phyloP scores from a whole-genome alignment of 2,888 invertebrate genomes.

The Acleris literana region DNA sequence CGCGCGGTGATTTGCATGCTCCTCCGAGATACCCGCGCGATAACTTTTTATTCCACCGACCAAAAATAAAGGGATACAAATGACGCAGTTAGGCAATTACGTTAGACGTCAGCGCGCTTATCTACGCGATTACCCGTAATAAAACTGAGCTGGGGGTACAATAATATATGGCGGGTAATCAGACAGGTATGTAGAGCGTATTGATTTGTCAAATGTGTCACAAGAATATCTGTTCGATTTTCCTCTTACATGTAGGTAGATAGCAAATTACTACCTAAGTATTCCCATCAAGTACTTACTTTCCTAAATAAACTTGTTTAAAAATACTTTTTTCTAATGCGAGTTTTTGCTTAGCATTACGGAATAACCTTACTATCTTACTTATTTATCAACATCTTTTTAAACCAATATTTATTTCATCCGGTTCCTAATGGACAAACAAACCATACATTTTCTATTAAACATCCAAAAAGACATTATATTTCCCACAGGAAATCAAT shows the following conservation, averaged over 20 bases:
- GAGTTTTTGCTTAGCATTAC: too few relatives aligned
- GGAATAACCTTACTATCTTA: too few relatives aligned
- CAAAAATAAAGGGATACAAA: conserved; percentile 28
- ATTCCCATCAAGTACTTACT: too few relatives aligned
- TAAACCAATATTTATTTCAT: neutral
- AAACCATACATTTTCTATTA: neutral
- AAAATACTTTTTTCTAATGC: too few relatives aligned
- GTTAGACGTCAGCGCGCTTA: conserved; percentile 28
- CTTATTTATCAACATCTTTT: too few relatives aligned
- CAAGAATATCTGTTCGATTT: neutral
- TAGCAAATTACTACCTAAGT: neutral
- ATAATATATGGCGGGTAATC: conserved; percentile 31
- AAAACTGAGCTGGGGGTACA: conserved; percentile 33
- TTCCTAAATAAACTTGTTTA: too few relatives aligned
- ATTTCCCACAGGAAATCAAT: conserved; percentile 68
- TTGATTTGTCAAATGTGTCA: conserved; percentile 21
- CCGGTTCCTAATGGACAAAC: neutral
- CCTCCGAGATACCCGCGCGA: conserved; percentile 49
- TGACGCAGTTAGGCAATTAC: conserved; percentile 34
- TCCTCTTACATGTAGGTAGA: conserved; percentile 2
- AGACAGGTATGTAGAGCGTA: conserved; percentile 24
- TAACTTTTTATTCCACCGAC: conserved; percentile 39
- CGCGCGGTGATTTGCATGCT: conserved; percentile 78
- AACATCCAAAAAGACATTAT: neutral
- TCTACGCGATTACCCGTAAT: conserved; percentile 34